These are phyloP conservation scores for Dromaius novaehollandiae DNA, from an alignment of 2,113 vertebrate species.

Conservation along the genomic window DNA sequence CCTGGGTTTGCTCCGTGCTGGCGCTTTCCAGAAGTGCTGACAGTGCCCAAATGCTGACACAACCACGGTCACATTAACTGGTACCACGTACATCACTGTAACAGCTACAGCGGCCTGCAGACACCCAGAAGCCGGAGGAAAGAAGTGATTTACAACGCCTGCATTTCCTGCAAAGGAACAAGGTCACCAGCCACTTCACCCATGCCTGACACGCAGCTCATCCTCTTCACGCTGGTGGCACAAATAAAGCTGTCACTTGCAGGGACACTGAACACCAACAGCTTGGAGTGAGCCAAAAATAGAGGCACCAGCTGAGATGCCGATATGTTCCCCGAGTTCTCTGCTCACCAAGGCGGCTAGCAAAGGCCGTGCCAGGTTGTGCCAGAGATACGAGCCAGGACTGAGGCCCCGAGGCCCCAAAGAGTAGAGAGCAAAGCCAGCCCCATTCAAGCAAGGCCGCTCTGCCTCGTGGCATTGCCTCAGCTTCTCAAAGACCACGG, in stretches of 20 bases:
- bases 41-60: background rate
- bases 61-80: background rate
- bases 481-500: background rate
- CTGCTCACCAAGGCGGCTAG: background rate
- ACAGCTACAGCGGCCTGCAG: background rate
- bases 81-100: background rate
- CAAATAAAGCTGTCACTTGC: background rate
- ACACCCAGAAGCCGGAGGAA: background rate
- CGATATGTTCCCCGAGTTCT: rapidly evolving
- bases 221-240: background rate
- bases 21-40: background rate
- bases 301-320: background rate
- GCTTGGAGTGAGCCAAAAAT: background rate
- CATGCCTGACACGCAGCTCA: rapidly evolving
- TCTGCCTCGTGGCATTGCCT: background rate
- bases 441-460: background rate
- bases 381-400: background rate
- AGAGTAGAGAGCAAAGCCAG: background rate
- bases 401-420: background rate
- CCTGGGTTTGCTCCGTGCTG: rapidly evolving
- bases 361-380: background rate
- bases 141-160: background rate
- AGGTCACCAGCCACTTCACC: background rate
- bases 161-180: background rate
- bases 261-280: background rate